Conservation (phyloP, 2,113 vertebrate species). For the Octodon degus region DNA sequence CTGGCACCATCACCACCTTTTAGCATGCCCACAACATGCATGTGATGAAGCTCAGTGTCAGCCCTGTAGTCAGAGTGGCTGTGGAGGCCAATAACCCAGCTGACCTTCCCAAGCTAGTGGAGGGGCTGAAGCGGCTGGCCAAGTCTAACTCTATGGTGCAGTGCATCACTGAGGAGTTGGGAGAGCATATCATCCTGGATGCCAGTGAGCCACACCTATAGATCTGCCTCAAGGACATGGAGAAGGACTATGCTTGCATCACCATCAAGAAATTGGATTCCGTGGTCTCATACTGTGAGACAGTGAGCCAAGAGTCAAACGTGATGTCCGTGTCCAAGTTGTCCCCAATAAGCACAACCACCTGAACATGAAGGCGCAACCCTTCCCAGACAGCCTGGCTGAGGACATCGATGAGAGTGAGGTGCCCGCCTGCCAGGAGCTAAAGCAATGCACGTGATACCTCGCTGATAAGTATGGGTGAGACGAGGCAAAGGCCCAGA, state of each 20-base stretch:
- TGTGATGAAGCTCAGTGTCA: constrained; percentile 98
- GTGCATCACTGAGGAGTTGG: constrained; percentile 98
- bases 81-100: constrained; percentile 97
- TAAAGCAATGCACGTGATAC: constrained; percentile 86
- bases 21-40: constrained; percentile 89
- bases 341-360: constrained; percentile 98
- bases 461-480: constrained; percentile 87
- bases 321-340: constrained; percentile 95
- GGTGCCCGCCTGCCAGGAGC: constrained; percentile 73
- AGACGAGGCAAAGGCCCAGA: too few relatives aligned
- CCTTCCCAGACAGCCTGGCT: constrained; percentile 89
- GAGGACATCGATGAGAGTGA: constrained; percentile 97
- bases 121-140: constrained; percentile 95
- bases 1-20: constrained; percentile 87
- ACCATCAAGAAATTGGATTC: constrained; percentile 98
- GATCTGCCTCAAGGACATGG: constrained; percentile 93
- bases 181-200: constrained; percentile 96
- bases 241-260: constrained; percentile 97
- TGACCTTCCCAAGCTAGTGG: constrained; percentile 96
- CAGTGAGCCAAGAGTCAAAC: constrained; percentile 89
- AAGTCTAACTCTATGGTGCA: constrained; percentile 99
- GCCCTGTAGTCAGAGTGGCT: constrained; percentile 95
- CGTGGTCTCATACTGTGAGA: constrained; percentile 97
- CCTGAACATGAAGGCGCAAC: constrained; percentile 95
- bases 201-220: constrained; percentile 88